A percentile compares a stretch with the other conserved stretches of the same genome.
phyloP scores from a whole-genome alignment of 2,797 vertebrate genomes.

The Sylvilagus floridanus region DNA sequence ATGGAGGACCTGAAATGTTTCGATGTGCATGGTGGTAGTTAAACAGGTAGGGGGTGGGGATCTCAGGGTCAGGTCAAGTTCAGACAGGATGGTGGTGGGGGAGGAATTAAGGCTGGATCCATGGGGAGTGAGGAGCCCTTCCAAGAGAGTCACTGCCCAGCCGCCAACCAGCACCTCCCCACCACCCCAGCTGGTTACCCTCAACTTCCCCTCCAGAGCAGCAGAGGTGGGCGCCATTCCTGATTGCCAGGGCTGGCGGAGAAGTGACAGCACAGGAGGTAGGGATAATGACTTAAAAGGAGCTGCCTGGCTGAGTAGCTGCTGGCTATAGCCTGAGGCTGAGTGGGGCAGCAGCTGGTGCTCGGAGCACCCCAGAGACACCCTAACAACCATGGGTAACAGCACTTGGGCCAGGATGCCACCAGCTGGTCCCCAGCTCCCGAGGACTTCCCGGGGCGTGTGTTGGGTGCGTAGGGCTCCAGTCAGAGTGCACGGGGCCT shows the following conservation, averaged over 20 bases:
- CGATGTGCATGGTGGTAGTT: neutral
- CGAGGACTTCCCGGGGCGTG: neutral
- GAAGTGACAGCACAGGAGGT: neutral
- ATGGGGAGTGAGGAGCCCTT: no score
- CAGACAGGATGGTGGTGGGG: neutral
- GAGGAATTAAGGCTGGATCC: neutral
- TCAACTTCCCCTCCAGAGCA: neutral
- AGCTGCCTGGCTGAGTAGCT: neutral
- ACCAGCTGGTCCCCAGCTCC: neutral
- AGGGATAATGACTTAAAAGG: neutral
- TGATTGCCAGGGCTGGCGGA: neutral
- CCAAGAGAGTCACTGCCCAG: neutral
- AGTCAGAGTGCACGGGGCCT: no score
- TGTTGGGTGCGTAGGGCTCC: neutral
- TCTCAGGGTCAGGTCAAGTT: accelerated
- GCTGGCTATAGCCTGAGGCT: neutral
- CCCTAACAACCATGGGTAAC: neutral
- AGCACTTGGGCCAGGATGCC: neutral
- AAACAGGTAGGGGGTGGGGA: neutral
- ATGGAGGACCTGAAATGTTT: neutral
- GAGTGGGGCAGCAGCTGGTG: neutral
- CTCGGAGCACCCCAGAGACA: neutral
- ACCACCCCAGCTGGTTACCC: neutral
- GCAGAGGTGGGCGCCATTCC: neutral
- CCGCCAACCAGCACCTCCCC: neutral